phyloP scores from a whole-genome alignment of 2,888 invertebrate genomes.

The Aphidius colemani region DNA sequence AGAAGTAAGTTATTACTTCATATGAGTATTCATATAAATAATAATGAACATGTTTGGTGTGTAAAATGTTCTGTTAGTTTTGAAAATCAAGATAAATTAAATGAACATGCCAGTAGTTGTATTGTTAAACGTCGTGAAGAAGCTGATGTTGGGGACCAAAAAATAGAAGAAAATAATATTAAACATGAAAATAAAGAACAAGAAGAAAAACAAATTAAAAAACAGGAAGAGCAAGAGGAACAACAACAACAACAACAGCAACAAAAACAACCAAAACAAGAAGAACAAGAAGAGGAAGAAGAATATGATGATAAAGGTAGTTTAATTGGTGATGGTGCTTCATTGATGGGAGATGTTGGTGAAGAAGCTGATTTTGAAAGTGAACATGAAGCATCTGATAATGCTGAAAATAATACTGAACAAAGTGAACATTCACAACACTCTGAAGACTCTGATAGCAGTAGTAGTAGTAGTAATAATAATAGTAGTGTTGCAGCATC shows the following conservation, averaged over 20 bases:
- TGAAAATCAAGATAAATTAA: slow-evolving; percentile 46
- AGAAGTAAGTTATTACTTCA: slow-evolving; percentile 64
- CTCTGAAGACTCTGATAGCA: slow-evolving; percentile 33
- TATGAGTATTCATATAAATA: slow-evolving; percentile 65
- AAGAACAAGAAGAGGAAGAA: slow-evolving; percentile 42
- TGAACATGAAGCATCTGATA: slow-evolving; percentile 38
- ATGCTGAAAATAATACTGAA: slow-evolving; percentile 21
- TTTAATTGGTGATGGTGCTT: slow-evolving; percentile 41
- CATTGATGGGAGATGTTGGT: slow-evolving; percentile 40
- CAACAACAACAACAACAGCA: slow-evolving; percentile 37
- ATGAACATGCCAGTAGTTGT: slow-evolving; percentile 47
- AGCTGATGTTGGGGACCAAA: slow-evolving; percentile 36
- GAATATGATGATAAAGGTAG: slow-evolving; percentile 44
- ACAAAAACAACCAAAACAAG: slow-evolving; percentile 38
- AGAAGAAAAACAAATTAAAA: slow-evolving; percentile 24
- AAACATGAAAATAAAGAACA: slow-evolving; percentile 32
- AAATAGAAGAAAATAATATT: slow-evolving; percentile 37
- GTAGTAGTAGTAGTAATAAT: slow-evolving; percentile 21
- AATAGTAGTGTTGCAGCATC: slow-evolving; percentile 31
- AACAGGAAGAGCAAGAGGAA: slow-evolving; percentile 36
- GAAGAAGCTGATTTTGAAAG: slow-evolving; percentile 40
- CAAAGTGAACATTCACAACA: slow-evolving; percentile 26
- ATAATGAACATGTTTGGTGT: slow-evolving; percentile 50
- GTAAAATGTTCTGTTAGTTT: slow-evolving; percentile 50
- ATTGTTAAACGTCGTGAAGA: slow-evolving; percentile 41